Conservation (phyloP, 1,140 invertebrate genomes). For the Arion vulgaris region DNA sequence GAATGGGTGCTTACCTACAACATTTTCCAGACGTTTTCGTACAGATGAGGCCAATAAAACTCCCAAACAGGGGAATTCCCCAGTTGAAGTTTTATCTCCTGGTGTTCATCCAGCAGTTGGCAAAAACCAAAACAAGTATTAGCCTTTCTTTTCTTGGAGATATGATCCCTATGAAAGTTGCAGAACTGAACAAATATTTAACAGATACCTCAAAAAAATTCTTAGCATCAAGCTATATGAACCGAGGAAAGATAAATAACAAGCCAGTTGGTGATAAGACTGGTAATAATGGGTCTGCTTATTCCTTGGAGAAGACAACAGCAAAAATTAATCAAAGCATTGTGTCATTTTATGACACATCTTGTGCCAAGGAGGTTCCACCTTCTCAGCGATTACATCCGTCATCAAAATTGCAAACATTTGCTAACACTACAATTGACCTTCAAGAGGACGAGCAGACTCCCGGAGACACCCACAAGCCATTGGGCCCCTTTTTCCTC, state of each 20-base stretch:
- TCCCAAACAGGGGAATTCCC: not conserved
- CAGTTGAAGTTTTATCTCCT: not conserved
- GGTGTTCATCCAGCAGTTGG: not conserved
- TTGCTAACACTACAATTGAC: not conserved
- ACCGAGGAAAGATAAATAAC: not conserved
- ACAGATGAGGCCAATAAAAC: conserved; percentile 21
- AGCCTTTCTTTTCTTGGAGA: conserved; percentile 5
- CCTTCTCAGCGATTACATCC: not conserved
- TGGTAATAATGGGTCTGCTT: not conserved
- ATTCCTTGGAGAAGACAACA: conserved; percentile 27
- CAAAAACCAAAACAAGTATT: conserved; percentile 9
- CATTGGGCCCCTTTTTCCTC: conserved; percentile 24
- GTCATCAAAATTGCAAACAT: not conserved
- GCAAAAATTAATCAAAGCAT: conserved; percentile 34
- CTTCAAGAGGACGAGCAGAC: conserved; percentile 13
- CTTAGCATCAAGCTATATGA: not conserved
- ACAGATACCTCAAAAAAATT: conserved; percentile 15
- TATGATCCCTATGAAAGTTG: conserved; percentile 24
- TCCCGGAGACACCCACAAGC: conserved; percentile 21
- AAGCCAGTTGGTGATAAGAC: not conserved
- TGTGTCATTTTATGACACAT: conserved; percentile 37
- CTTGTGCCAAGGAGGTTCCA: conserved; percentile 4
- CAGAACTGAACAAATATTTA: conserved; percentile 30
- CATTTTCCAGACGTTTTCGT: not conserved
- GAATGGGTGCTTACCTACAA: not conserved